Conservation (phyloP, 2,113 vertebrate species). For the Anser cygnoides region DNA sequence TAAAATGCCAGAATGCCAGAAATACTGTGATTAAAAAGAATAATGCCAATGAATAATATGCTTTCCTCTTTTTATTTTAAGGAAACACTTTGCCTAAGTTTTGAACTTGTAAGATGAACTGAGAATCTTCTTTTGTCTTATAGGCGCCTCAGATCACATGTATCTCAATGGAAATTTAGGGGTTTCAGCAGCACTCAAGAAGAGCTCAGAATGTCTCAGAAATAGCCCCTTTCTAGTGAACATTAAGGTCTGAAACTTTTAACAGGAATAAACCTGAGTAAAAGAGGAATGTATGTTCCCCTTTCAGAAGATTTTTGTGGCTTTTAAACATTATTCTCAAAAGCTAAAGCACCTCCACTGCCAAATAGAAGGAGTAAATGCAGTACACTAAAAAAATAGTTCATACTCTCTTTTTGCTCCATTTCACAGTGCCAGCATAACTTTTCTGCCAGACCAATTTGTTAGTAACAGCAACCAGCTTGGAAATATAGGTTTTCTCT, state of each 20-base stretch:
- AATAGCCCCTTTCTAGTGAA: neutral
- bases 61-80: neutral
- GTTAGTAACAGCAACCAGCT: neutral
- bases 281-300: neutral
- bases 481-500: neutral
- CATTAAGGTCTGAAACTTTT: neutral
- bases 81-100: neutral
- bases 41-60: neutral
- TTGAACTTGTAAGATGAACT: neutral
- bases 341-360: neutral
- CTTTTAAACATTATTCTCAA: neutral
- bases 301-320: neutral
- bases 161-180: neutral
- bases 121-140: neutral
- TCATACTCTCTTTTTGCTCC: neutral
- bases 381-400: neutral
- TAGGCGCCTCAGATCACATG: accelerated
- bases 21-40: neutral
- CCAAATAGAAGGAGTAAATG: neutral
- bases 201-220: neutral
- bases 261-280: neutral
- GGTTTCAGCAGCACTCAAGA: neutral
- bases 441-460: neutral
- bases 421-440: neutral
- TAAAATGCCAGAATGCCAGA: neutral